These are phyloP conservation scores for Diloba caeruleocephala DNA, from an alignment of 2,888 invertebrate genomes.

Conservation along the genomic window DNA sequence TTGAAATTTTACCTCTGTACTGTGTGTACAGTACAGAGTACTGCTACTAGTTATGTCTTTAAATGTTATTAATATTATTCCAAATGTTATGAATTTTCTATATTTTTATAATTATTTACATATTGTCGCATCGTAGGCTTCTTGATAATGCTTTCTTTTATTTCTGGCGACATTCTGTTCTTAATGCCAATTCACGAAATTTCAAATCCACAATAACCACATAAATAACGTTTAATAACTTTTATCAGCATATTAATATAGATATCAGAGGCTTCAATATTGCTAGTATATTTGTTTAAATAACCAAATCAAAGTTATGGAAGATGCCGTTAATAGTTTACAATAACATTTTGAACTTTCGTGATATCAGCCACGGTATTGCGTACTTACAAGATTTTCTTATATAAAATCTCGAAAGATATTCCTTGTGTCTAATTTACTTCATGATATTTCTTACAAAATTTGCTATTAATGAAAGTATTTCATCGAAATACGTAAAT, in stretches of 20 bases:
- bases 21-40: no score
- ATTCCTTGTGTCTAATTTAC: slow-evolving; percentile 37
- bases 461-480: slow-evolving; percentile 4
- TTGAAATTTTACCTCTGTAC: slow-evolving; percentile 12
- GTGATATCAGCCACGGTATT: slow-evolving; percentile 44
- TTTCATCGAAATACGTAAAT: slow-evolving; percentile 6
- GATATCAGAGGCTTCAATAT: slow-evolving; percentile 8
- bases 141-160: slow-evolving; percentile 66
- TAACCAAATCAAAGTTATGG: slow-evolving; percentile 40
- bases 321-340: slow-evolving; percentile 25
- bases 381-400: slow-evolving; percentile 58
- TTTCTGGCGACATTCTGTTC: slow-evolving; percentile 67
- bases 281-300: no score
- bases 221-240: slow-evolving; percentile 8
- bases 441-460: slow-evolving; percentile 8
- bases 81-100: slow-evolving; percentile 1
- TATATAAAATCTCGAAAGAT: slow-evolving; percentile 45
- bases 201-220: slow-evolving; percentile 27
- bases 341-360: slow-evolving; percentile 46
- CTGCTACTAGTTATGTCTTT: no score
- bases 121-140: slow-evolving; percentile 46
- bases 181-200: slow-evolving; percentile 53
- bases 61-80: slow-evolving; percentile 8
- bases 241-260: slow-evolving; percentile 25
- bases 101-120: slow-evolving; percentile 15